These are phyloP conservation scores for Spatulosminthurus flaviceps DNA, from an alignment of 2,888 invertebrate species.

Conservation along the genomic window DNA sequence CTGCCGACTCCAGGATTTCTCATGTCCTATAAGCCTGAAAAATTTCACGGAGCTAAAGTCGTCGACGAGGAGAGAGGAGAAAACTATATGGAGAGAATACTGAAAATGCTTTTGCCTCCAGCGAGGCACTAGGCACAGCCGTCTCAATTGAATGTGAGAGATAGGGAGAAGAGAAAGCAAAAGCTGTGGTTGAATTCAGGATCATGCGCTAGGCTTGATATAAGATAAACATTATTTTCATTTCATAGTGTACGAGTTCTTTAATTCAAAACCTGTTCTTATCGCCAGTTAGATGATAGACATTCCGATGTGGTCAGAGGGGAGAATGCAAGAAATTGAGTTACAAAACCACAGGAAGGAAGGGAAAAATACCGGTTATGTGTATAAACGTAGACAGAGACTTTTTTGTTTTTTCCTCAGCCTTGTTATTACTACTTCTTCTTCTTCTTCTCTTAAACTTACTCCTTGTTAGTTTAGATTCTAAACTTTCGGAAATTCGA, in stretches of 20 bases:
- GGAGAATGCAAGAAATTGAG: background rate
- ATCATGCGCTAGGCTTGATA: slow-evolving; percentile 7
- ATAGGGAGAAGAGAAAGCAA: background rate
- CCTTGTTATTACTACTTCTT: too few species aligned
- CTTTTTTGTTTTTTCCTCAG: too few species aligned
- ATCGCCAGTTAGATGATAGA: background rate
- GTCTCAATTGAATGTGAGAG: slow-evolving; percentile 4
- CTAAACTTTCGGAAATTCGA: too few species aligned
- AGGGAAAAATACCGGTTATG: too few species aligned
- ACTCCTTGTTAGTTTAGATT: too few species aligned
- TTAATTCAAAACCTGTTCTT: background rate
- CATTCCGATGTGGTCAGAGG: background rate
- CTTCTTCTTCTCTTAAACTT: too few species aligned
- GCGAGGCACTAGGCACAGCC: background rate
- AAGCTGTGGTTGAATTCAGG: background rate
- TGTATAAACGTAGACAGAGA: too few species aligned
- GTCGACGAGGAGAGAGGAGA: background rate
- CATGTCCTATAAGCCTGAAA: background rate
- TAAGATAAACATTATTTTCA: slow-evolving; percentile 4
- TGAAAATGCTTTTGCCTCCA: slow-evolving; percentile 7
- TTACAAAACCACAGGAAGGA: too few species aligned
- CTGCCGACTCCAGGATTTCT: slow-evolving; percentile 8
- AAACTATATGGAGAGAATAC: slow-evolving; percentile 10
- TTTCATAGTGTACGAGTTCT: background rate
- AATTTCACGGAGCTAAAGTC: background rate